Evolutionary conservation across 35 echinoderm and acorn worm species (phyloP), one percentile per base, ranked within the genome.

Genomic region (Acanthaster planci): DNA sequence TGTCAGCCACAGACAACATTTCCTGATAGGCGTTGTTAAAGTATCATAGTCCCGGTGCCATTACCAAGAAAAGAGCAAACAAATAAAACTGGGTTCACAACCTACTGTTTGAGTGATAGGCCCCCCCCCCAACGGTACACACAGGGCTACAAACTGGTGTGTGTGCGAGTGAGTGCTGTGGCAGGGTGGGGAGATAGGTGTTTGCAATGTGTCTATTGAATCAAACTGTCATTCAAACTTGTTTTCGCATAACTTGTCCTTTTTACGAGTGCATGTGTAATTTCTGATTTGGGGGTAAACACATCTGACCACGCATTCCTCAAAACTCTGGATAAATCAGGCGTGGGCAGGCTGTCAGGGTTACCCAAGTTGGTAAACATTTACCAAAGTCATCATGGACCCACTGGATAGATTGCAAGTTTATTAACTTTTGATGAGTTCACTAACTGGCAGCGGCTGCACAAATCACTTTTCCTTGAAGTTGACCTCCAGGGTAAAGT

Each of bases 31-130:
- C 4, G 42, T 47, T 47, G 42, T 47, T 47, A 47, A 47, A 47
- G 42, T 47, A 47, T 47, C 42, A 47, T 12, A 47, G 12, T 47
- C 12, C 42, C 42, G 4, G 34, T 14, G 64, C 64, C 15, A 72
- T 72, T 72, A 72, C 64, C 34, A 2, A 26, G 64, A 72, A 72
- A 72, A 72, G 42, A 72, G 64, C 29, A 72, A 72, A 72, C 64
- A 72, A 29, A 72, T 34, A 72, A 34, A 12, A 72, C 18, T 9
- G 9, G 26, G 34, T 31, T 72, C 26, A 72, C 30, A 72, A 26
- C 64, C 64, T 72, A 72, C 64, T 72, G 64, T 72, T 31, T 72
- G 34, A 27, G 22, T 19, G 34, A 72, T 26, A 47, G 42, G 42
- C 4, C 12, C 4, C 42, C 4, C 12, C 4, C 42, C 42, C 42